phyloP scores from a whole-genome alignment of 2,797 vertebrate genomes.

The Phataginus tetradactyla region DNA sequence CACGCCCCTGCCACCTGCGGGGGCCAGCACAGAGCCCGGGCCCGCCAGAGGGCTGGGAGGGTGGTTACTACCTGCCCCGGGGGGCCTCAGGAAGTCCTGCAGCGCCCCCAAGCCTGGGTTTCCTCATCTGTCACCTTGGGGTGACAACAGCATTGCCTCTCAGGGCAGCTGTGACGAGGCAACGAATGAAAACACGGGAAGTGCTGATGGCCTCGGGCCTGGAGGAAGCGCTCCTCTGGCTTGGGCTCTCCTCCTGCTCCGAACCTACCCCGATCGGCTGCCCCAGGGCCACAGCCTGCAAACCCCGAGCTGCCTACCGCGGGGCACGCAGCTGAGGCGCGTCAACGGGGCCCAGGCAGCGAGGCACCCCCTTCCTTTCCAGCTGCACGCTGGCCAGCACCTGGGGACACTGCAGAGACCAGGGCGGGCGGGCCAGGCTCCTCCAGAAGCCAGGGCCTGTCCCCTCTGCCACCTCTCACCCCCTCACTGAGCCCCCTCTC shows the following conservation, averaged over 20 bases:
- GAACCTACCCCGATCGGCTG: neutral
- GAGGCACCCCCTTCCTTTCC: too few species aligned
- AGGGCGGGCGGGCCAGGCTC: neutral
- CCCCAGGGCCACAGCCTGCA: fast-evolving
- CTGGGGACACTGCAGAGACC: neutral
- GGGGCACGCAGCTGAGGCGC: too few species aligned
- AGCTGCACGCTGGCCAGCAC: neutral
- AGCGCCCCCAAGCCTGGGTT: neutral
- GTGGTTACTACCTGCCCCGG: too few species aligned
- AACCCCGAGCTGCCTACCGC: neutral
- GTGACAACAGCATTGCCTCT: neutral
- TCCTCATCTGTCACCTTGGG: neutral
- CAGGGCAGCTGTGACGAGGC: neutral
- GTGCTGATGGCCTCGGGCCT: fast-evolving
- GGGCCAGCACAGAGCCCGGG: neutral
- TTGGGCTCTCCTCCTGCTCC: neutral
- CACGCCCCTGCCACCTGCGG: neutral
- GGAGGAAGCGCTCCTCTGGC: fast-evolving
- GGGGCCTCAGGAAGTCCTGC: neutral
- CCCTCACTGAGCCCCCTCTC: neutral
- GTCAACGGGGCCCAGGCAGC: too few species aligned
- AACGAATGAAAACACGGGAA: neutral
- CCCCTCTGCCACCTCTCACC: neutral
- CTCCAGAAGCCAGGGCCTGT: neutral
- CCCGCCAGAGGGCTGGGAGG: fast-evolving